Evolutionary conservation across 2,888 invertebrate species (phyloP).

Genomic region (Leucozona laternaria): DNA sequence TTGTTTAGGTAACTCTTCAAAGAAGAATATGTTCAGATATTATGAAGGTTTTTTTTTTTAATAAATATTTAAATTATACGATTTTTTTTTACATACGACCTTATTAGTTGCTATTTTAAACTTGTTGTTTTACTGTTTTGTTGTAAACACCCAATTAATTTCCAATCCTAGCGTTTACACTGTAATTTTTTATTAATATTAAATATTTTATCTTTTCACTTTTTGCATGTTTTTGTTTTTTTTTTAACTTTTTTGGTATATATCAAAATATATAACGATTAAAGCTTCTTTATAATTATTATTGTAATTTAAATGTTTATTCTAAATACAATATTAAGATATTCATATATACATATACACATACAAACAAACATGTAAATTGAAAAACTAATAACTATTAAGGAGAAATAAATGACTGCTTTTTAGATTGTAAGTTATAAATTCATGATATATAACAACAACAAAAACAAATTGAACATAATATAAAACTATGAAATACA

Average conservation of each 20-base stretch:
- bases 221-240: background rate
- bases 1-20: too few relatives aligned
- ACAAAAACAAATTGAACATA: slow-evolving; percentile 40
- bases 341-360: slow-evolving; percentile 56
- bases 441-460: slow-evolving; percentile 70
- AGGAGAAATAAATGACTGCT: slow-evolving; percentile 84
- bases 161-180: background rate
- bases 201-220: background rate
- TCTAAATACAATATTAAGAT: slow-evolving; percentile 29
- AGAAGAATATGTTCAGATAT: too few relatives aligned
- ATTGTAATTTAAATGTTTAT: slow-evolving; percentile 26
- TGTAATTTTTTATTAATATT: background rate
- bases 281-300: background rate
- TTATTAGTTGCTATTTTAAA: too few relatives aligned
- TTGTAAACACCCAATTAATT: background rate
- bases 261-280: background rate
- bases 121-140: background rate
- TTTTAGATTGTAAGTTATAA: slow-evolving; percentile 79
- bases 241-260: background rate
- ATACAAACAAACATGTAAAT: slow-evolving; percentile 68
- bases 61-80: too few relatives aligned
- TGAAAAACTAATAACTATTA: slow-evolving; percentile 79
- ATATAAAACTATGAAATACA: slow-evolving; percentile 77
- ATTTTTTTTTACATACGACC: too few relatives aligned
- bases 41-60: too few relatives aligned